Conservation (phyloP, 2,888 invertebrate genomes). For the Xestia rhomboidea region DNA sequence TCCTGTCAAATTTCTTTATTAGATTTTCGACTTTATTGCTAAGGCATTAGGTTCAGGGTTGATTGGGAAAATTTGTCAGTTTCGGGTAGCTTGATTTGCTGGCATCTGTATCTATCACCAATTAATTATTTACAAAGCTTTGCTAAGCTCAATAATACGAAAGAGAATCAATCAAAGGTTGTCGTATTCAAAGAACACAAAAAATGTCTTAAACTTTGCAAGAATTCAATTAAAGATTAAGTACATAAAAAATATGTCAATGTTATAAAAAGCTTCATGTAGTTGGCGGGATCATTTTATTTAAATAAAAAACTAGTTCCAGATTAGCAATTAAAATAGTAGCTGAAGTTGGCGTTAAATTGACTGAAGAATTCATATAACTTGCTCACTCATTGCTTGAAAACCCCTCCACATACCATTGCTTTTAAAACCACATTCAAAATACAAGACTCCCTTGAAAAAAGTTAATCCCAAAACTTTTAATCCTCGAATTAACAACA, state of each 20-base stretch:
- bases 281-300: background rate
- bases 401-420: background rate
- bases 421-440: slow-evolving; percentile 17
- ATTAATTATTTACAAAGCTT: background rate
- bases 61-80: too few species aligned
- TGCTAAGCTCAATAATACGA: background rate
- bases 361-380: background rate
- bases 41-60: too few species aligned
- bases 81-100: too few species aligned
- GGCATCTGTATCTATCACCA: background rate
- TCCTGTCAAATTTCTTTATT: too few species aligned
- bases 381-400: background rate
- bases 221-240: background rate
- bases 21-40: too few species aligned
- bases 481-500: slow-evolving; percentile 44
- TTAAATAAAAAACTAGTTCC: background rate
- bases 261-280: background rate
- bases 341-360: background rate
- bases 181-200: background rate
- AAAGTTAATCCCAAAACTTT: slow-evolving; percentile 35
- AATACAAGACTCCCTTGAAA: slow-evolving; percentile 1
- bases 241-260: background rate
- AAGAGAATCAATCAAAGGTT: background rate
- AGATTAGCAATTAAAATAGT: too few species aligned
- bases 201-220: background rate